Evolutionary conservation across 2,888 invertebrate genomes (phyloP).

Genomic region (Caenorhabditis sp.): DNA sequence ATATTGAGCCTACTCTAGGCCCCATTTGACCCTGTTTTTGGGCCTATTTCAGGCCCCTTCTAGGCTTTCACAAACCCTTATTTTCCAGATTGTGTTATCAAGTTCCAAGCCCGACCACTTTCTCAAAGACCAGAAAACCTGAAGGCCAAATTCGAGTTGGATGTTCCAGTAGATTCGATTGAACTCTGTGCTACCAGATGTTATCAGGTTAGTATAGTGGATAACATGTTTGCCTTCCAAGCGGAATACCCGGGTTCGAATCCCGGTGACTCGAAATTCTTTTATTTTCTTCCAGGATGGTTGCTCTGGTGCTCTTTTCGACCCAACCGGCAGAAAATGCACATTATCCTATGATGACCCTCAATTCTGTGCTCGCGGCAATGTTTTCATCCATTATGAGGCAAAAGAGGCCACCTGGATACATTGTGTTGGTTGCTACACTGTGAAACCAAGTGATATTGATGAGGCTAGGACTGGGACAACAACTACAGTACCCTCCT

Average conservation of each 20-base stretch:
- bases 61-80: background rate
- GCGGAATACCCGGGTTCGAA: background rate
- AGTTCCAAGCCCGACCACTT: conserved; percentile 63
- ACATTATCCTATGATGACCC: conserved; percentile 62
- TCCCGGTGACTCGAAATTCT: background rate
- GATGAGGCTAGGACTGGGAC: conserved; percentile 33
- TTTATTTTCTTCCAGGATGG: conserved; percentile 50
- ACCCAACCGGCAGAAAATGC: conserved; percentile 50
- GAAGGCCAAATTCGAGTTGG: conserved; percentile 56
- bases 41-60: background rate
- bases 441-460: conserved; percentile 31
- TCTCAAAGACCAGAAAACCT: conserved; percentile 55
- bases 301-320: conserved; percentile 61
- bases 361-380: conserved; percentile 52
- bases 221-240: too few relatives aligned
- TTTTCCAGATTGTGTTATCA: conserved; percentile 60
- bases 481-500: background rate
- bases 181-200: conserved; percentile 65
- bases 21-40: too few relatives aligned
- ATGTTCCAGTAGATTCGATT: conserved; percentile 54
- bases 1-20: too few relatives aligned
- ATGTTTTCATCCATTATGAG: conserved; percentile 51
- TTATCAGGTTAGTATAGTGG: conserved; percentile 48
- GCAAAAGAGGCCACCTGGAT: conserved; percentile 54
- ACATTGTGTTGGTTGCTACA: conserved; percentile 63